Evolutionary conservation across 1,140 invertebrate genomes (phyloP).

Genomic region (Drosophila ambigua): DNA sequence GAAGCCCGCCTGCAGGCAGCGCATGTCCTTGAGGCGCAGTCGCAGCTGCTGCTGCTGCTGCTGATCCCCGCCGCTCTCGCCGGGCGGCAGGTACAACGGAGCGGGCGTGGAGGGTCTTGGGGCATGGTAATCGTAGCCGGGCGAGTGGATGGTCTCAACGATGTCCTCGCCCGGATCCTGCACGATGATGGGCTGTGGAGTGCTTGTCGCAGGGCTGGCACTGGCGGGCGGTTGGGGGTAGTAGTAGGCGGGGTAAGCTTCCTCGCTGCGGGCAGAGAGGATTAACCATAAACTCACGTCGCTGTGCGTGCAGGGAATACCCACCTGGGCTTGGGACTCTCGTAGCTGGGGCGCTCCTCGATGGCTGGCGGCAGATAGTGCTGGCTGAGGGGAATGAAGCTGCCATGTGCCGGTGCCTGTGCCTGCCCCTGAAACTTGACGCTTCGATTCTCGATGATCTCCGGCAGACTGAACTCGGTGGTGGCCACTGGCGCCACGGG

Average conservation of each 20-base stretch:
- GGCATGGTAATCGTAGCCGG: constrained; percentile 70
- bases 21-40: constrained; percentile 76
- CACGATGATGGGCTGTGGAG: constrained; percentile 60
- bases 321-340: constrained; percentile 66
- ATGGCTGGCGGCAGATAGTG: constrained; percentile 63
- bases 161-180: constrained; percentile 56
- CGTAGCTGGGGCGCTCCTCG: constrained; percentile 68
- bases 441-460: constrained; percentile 75
- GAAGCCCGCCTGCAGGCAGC: constrained; percentile 68
- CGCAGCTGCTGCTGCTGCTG: constrained; percentile 46
- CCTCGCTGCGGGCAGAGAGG: constrained; percentile 18
- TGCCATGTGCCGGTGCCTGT: constrained; percentile 20
- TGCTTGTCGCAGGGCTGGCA: constrained; percentile 28
- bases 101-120: constrained; percentile 62
- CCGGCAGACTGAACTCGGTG: constrained; percentile 69
- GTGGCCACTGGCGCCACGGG: constrained; percentile 36
- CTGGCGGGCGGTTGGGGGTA: constrained; percentile 54
- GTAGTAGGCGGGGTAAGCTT: constrained; percentile 52
- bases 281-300: not conserved
- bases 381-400: constrained; percentile 70
- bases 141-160: constrained; percentile 24
- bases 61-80: constrained; percentile 5
- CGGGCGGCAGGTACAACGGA: constrained; percentile 63
- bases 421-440: constrained; percentile 34
- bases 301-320: not conserved